These are phyloP conservation scores for Ptilonorhynchus violaceus DNA, from an alignment of 2,113 vertebrate genomes.

Conservation along the genomic window DNA sequence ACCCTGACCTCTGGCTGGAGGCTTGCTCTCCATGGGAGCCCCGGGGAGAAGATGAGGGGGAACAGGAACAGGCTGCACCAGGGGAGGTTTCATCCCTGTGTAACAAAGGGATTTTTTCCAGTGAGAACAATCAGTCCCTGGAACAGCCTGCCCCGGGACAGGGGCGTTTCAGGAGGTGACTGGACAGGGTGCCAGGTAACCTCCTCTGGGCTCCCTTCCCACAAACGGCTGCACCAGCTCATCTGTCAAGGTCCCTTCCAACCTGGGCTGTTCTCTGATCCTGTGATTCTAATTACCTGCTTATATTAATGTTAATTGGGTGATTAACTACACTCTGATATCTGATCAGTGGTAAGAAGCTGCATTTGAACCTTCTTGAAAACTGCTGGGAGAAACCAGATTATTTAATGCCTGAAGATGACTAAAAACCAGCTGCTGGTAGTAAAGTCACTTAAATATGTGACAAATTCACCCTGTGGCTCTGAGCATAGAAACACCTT, in stretches of 20 bases:
- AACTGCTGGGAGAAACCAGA: background rate
- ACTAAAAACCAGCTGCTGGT: background rate
- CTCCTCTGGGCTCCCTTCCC: background rate
- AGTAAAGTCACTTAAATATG: background rate
- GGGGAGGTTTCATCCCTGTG: background rate
- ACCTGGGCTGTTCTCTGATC: background rate
- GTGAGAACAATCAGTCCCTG: background rate
- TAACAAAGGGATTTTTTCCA: background rate
- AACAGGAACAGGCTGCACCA: background rate
- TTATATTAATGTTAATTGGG: background rate
- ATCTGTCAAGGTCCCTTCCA: background rate
- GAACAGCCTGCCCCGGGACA: background rate
- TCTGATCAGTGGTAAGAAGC: background rate
- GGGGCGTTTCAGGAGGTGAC: background rate
- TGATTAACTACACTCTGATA: background rate
- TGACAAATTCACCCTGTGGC: background rate
- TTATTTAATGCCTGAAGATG: background rate
- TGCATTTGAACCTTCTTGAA: background rate
- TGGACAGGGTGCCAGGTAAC: background rate
- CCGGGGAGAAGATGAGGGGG: accelerated
- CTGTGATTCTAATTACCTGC: background rate
- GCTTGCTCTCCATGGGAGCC: background rate
- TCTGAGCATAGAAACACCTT: background rate
- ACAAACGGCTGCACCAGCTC: background rate
- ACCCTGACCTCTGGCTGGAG: background rate